These are phyloP conservation scores for Tipula unca DNA, from an alignment of 2,888 invertebrate genomes.

Conservation along the genomic window DNA sequence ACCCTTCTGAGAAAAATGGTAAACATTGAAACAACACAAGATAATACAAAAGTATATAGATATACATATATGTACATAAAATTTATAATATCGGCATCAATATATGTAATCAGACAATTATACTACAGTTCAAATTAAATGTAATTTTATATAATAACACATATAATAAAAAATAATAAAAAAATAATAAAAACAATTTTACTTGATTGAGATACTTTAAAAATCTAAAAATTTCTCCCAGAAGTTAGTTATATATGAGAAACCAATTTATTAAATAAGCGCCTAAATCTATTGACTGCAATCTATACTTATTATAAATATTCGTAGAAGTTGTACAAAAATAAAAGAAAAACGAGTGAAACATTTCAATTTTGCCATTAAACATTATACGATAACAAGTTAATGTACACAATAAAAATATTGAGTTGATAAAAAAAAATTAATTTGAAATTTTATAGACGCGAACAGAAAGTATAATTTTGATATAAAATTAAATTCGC, in stretches of 20 bases:
- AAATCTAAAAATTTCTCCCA: neutral
- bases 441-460: neutral
- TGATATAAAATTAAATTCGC: neutral
- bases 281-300: neutral
- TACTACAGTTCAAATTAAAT: no score
- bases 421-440: neutral
- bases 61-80: no score
- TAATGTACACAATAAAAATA: neutral
- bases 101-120: no score
- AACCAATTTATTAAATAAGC: neutral
- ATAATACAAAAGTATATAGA: no score
- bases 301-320: neutral
- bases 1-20: no score
- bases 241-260: neutral
- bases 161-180: neutral
- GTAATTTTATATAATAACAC: no score
- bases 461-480: neutral
- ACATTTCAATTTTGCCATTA: neutral
- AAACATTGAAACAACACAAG: no score
- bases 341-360: neutral
- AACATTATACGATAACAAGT: neutral
- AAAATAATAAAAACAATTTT: neutral
- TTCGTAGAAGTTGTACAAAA: neutral
- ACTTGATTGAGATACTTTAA: neutral
- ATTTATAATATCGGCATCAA: no score